phyloP scores from a whole-genome alignment of 2,797 vertebrate species.

The Okamejei kenojei region DNA sequence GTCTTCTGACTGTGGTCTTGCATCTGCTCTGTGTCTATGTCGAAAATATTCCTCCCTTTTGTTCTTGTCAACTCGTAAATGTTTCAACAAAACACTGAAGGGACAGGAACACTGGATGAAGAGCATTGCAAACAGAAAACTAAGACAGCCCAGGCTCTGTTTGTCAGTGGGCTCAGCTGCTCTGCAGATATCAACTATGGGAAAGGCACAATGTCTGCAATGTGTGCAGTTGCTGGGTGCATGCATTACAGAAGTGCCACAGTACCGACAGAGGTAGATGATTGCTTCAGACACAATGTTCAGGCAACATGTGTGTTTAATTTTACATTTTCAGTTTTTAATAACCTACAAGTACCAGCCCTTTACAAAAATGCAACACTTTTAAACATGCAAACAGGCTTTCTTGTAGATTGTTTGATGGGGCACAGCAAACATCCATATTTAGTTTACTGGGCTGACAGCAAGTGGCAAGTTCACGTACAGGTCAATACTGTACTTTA shows the following conservation, averaged over 20 bases:
- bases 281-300: constrained; percentile 50
- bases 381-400: constrained; percentile 39
- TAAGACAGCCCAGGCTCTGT: constrained; percentile 38
- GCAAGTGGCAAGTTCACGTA: constrained; percentile 62
- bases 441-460: constrained; percentile 59
- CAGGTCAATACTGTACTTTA: constrained; percentile 53
- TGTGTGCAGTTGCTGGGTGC: constrained; percentile 60
- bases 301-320: constrained; percentile 40
- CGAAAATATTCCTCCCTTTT: not conserved
- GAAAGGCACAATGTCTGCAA: constrained; percentile 55
- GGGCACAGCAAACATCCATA: constrained; percentile 54
- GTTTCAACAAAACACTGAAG: not conserved
- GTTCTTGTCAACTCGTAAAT: not conserved
- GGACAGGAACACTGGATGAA: not conserved
- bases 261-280: constrained; percentile 46
- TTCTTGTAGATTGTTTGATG: constrained; percentile 49
- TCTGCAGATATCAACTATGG: constrained; percentile 39
- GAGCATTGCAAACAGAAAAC: constrained; percentile 42
- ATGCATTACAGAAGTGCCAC: constrained; percentile 57
- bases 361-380: constrained; percentile 54
- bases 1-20: not conserved
- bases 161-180: constrained; percentile 48
- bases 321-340: constrained; percentile 50
- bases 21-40: not conserved
- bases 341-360: constrained; percentile 48